A percentile compares a stretch with the other conserved stretches of the same genome.
Conservation (phyloP, 2,113 vertebrate species). For the Rhynchopsitta pachyrhyncha region DNA sequence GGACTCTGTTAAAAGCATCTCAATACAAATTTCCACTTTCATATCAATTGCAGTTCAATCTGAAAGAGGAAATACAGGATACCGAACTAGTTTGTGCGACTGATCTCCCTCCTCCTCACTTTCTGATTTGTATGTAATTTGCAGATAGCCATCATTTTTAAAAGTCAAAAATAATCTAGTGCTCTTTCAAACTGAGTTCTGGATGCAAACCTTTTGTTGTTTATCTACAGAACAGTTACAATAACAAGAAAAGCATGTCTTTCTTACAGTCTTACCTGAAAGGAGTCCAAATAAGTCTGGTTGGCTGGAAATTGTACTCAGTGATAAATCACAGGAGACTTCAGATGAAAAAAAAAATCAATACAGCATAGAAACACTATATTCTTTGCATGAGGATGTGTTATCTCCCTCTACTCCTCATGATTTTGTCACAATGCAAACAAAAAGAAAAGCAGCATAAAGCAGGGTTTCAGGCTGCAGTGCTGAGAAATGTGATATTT, state of each 20-base stretch:
- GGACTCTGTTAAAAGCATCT: background rate
- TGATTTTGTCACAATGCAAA: background rate
- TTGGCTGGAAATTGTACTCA: background rate
- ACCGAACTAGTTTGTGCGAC: background rate
- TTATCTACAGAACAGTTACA: background rate
- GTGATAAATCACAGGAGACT: background rate
- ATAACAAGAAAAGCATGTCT: background rate
- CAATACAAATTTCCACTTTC: background rate
- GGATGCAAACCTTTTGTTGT: background rate
- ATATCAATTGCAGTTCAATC: background rate
- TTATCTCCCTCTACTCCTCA: background rate
- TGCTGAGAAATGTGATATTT: background rate
- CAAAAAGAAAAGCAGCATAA: background rate
- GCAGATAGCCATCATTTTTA: background rate
- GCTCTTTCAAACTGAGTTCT: background rate
- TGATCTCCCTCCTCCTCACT: background rate
- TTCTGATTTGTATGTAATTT: background rate
- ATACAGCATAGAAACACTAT: background rate
- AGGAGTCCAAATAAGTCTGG: background rate
- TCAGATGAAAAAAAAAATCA: background rate
- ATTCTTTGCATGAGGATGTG: background rate
- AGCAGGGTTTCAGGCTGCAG: background rate
- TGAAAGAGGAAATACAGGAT: background rate
- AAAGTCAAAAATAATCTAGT: background rate
- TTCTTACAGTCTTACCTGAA: conserved; percentile 11